phyloP scores from a whole-genome alignment of 2,113 vertebrate species.

The Crocuta crocuta region DNA sequence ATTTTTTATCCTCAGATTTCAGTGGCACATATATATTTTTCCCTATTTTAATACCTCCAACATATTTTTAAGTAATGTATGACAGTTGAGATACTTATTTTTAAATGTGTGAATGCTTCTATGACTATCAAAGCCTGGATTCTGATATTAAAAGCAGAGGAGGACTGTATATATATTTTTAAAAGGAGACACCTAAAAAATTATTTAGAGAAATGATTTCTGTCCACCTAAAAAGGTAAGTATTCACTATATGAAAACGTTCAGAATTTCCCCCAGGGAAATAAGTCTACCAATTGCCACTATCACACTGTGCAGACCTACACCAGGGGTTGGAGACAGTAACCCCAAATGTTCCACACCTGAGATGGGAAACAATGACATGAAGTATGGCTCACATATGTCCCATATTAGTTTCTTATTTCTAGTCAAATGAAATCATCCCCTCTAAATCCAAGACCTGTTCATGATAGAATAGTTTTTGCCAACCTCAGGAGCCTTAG shows the following conservation, averaged over 20 bases:
- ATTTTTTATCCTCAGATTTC: slow-evolving; percentile 27
- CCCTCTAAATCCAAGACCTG: slow-evolving; percentile 35
- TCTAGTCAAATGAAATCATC: slow-evolving; percentile 57
- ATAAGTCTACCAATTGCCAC: neutral
- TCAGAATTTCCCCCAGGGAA: neutral
- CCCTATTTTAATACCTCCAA: neutral
- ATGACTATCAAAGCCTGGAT: slow-evolving; percentile 1
- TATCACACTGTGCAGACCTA: neutral
- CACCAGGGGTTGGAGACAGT: neutral
- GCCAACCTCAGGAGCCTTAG: neutral
- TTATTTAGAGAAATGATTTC: neutral
- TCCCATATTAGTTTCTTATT: slow-evolving; percentile 57
- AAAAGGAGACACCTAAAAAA: neutral
- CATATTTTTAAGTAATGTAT: neutral
- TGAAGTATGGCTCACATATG: slow-evolving; percentile 33
- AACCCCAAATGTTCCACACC: neutral
- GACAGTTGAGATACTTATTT: neutral
- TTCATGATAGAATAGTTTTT: slow-evolving; percentile 21
- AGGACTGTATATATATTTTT: neutral
- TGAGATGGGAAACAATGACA: neutral
- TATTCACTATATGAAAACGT: neutral
- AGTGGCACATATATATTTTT: neutral
- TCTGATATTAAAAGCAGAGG: neutral
- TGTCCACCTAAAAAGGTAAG: neutral
- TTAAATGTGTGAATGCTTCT: neutral